Percentiles rank a stretch among this genome's conserved stretches.
Evolutionary conservation across 64 coral and sea anemone species (phyloP).

Genomic region (Stylophora pistillata): DNA sequence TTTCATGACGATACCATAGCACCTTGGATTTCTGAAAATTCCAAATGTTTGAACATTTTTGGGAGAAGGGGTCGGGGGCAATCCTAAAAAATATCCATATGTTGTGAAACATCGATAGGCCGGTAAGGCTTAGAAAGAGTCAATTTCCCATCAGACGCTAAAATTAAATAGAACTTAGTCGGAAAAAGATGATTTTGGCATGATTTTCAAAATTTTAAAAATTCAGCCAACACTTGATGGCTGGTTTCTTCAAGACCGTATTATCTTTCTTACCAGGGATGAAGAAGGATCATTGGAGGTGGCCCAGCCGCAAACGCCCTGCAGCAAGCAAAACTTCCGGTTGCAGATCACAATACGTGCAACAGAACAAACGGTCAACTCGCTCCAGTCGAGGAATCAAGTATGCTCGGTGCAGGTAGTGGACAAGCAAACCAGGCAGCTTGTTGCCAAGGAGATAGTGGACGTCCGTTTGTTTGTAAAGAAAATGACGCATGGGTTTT

Average conservation of each 20-base stretch:
- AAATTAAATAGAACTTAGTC: no score
- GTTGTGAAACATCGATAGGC: no score
- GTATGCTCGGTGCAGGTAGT: constrained; percentile 70
- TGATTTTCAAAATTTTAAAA: background rate
- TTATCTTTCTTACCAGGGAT: constrained; percentile 21
- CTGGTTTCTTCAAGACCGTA: background rate
- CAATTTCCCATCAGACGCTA: no score
- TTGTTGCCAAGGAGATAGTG: constrained; percentile 37
- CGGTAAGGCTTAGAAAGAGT: no score
- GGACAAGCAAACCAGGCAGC: background rate
- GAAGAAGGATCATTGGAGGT: constrained; percentile 42
- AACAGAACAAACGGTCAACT: constrained; percentile 7
- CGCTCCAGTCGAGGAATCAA: constrained; percentile 19
- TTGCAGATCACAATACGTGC: constrained; percentile 30
- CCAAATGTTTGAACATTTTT: no score
- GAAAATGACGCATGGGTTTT: background rate
- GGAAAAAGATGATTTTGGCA: no score
- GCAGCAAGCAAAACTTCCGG: constrained; percentile 41
- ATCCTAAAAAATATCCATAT: no score
- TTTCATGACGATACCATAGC: no score
- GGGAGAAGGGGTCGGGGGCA: no score
- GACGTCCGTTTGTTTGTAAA: constrained; percentile 32
- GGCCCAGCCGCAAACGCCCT: constrained; percentile 2
- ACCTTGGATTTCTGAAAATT: no score
- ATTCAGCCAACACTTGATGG: background rate